phyloP scores from a whole-genome alignment of 2,113 vertebrate genomes.

The Pycnonotus jocosus region DNA sequence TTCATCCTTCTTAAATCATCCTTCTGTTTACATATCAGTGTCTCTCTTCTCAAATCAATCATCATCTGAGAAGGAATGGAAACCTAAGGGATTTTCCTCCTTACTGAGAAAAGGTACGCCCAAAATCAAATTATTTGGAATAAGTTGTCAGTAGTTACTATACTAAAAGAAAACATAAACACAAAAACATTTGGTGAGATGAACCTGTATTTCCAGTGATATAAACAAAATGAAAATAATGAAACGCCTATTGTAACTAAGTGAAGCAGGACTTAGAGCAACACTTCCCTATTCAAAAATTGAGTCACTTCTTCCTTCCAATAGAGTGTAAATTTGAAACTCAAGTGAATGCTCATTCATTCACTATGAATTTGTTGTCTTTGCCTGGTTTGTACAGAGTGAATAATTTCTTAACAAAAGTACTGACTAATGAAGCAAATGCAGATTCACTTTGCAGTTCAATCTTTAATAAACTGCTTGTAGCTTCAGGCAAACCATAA shows the following conservation, averaged over 20 bases:
- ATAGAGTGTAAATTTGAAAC: not conserved
- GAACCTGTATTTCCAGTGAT: conserved; percentile 13
- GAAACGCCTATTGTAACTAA: conserved; percentile 36
- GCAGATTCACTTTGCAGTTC: not conserved
- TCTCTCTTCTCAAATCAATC: not conserved
- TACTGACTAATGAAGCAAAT: not conserved
- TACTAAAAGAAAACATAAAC: conserved; percentile 21
- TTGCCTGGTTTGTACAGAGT: not conserved
- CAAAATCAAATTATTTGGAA: not conserved
- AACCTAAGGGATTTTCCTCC: conserved; percentile 28
- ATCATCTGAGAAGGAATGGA: not conserved
- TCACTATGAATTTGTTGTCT: not conserved
- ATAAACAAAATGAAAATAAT: conserved; percentile 43
- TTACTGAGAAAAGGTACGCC: not conserved
- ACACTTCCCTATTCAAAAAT: not conserved
- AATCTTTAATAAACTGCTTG: not conserved
- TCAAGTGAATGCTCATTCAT: not conserved
- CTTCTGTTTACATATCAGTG: not conserved
- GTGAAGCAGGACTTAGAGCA: not conserved
- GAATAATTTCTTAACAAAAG: not conserved
- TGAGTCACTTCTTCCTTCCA: conserved; percentile 19
- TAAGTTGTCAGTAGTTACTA: conserved; percentile 1
- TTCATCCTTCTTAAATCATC: conserved; percentile 6
- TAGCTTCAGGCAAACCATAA: not conserved
- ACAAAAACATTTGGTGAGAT: not conserved